Evolutionary conservation across 2,797 vertebrate species (phyloP), one percentile per base, ranked within the genome.

Genomic region (Tangara arthus): DNA sequence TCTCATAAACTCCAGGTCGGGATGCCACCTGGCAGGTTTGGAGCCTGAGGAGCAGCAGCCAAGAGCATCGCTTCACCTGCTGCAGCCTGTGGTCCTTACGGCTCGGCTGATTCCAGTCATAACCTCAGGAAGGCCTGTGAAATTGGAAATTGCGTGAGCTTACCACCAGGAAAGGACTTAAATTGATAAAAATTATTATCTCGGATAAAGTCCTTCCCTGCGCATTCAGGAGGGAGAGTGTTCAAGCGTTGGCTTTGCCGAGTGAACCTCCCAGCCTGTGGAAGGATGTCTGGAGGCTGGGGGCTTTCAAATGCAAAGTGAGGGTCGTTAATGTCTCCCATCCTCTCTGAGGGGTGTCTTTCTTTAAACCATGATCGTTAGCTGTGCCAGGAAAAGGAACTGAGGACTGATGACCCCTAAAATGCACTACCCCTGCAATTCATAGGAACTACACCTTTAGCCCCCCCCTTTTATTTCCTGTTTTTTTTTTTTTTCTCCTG

Each of bases 1-100:
- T 12, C 27, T 61, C 1, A 0, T 27, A 13, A 52, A 13, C 35
- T 50, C 18, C 23, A 6, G n/a, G n/a, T 52, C 4, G 11, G 37
- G 71, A 52, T 59, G 57, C 21, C 30, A 0, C 3, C 3, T 34
- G 66, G 24, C 24, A 20, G 24, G 28, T 56, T 52, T 47, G 41
- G 65, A 47, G 34, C n/a, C 50, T 47, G 27, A 44, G 52, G 35
- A 39, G 22, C 7, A 53, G 22, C 69, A 59, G 26, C 6, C 4
- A 19, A 87, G 23, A 53, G 22, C 61, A 15, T 78, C 34, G 7
- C 39, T 57, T 65, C 13, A 8, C 8, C 42, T 0, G 1, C 24
- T 60, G 28, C 41, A 82, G 39, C 42, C 64, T 2, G 15, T 44
- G 30, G 12, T 65, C 12, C 22, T 42, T 61, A 30, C 15, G n/a